Evolutionary conservation across 2,888 invertebrate species (phyloP).

Genomic region (Dryococelus australis): DNA sequence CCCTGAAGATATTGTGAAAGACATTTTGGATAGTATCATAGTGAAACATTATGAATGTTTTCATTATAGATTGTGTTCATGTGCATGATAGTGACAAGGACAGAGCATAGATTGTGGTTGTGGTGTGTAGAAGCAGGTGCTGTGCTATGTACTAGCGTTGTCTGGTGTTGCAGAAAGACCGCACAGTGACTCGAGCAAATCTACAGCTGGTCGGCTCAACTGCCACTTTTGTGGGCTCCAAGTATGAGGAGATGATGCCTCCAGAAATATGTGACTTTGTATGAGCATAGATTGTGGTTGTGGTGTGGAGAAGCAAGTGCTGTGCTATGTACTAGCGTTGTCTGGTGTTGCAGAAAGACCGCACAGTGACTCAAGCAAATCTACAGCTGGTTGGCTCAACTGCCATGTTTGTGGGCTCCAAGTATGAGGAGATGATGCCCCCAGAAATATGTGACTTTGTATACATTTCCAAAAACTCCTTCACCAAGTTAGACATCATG

Average conservation of each 20-base stretch:
- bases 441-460: slow-evolving; percentile 90
- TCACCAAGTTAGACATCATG: slow-evolving; percentile 77
- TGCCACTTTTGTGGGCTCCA: slow-evolving; percentile 88
- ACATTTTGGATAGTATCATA: no score
- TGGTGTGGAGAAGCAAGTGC: no score
- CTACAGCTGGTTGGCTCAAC: slow-evolving; percentile 90
- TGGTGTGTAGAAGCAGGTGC: no score
- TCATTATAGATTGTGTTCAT: no score
- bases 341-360: background rate
- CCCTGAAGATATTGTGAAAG: no score
- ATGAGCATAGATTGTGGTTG: no score
- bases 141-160: no score
- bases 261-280: slow-evolving; percentile 90
- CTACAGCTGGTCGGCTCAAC: slow-evolving; percentile 90
- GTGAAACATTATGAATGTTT: no score
- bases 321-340: no score
- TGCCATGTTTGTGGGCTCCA: slow-evolving; percentile 88
- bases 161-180: background rate
- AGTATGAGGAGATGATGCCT: slow-evolving; percentile 93
- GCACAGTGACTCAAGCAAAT: slow-evolving; percentile 54
- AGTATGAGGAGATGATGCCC: slow-evolving; percentile 93
- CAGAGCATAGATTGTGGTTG: no score
- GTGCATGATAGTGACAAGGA: no score
- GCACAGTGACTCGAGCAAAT: slow-evolving; percentile 54
- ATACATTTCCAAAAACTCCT: slow-evolving; percentile 89